A percentile compares a stretch with the other conserved stretches of the same genome.
phyloP scores from a whole-genome alignment of 2,797 vertebrate species.

The Bradypodion ventrale region DNA sequence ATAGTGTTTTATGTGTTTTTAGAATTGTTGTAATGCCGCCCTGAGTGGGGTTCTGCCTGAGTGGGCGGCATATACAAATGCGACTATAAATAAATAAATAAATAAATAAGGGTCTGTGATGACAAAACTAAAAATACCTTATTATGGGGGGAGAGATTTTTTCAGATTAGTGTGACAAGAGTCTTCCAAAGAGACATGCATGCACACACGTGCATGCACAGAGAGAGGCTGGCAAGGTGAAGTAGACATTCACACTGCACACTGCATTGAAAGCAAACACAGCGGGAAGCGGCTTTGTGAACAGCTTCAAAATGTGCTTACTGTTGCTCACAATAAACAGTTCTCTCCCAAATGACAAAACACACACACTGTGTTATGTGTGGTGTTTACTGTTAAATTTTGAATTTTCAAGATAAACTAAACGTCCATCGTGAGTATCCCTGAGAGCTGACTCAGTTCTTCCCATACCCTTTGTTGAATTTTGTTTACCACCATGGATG shows the following conservation, averaged over 20 bases:
- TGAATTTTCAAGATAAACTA: constrained; percentile 56
- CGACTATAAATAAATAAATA: too few relatives aligned
- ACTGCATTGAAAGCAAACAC: background rate
- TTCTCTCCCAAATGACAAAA: constrained; percentile 12
- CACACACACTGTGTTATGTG: background rate
- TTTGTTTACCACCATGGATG: constrained; percentile 63
- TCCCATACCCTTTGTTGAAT: constrained; percentile 56
- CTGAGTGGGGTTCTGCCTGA: too few relatives aligned
- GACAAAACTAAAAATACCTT: background rate
- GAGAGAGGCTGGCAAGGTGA: background rate
- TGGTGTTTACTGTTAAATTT: constrained; percentile 48
- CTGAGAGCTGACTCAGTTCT: constrained; percentile 66
- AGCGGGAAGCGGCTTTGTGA: background rate
- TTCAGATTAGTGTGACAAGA: background rate
- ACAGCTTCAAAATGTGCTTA: background rate
- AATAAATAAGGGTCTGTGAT: background rate
- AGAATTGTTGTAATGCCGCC: too few relatives aligned
- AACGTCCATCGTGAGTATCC: constrained; percentile 54
- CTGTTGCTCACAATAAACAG: constrained; percentile 23
- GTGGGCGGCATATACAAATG: too few relatives aligned
- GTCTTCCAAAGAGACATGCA: background rate
- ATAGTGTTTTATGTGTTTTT: too few relatives aligned
- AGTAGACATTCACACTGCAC: background rate
- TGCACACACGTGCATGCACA: background rate
- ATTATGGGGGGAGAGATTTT: background rate